phyloP scores from a whole-genome alignment of 2,888 invertebrate species.

The Syrphus vitripennis region DNA sequence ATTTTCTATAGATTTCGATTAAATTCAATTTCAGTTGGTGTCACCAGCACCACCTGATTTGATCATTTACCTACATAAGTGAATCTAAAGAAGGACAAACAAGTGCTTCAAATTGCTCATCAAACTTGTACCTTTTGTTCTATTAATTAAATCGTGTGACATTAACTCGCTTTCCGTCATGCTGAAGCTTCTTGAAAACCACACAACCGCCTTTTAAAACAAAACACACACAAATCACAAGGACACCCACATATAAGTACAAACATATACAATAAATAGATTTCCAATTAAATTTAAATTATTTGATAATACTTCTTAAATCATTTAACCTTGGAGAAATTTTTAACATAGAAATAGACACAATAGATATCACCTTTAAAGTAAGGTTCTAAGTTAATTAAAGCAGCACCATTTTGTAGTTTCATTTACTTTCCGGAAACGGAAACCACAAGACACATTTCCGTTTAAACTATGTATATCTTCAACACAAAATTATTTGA shows the following conservation, averaged over 20 bases:
- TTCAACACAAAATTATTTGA: neutral
- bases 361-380: constrained; percentile 5
- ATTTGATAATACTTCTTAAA: constrained; percentile 9
- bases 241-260: neutral
- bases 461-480: neutral
- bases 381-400: constrained; percentile 38
- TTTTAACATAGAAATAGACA: neutral
- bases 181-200: neutral
- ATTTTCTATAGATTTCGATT: constrained; percentile 13
- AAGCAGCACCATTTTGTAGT: neutral
- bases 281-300: constrained; percentile 51
- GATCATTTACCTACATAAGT: constrained; percentile 5
- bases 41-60: constrained; percentile 36
- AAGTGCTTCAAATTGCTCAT: neutral
- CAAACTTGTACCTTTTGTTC: neutral
- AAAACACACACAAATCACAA: neutral
- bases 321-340: neutral
- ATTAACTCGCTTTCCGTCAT: neutral
- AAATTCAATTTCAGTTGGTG: constrained; percentile 44
- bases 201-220: neutral
- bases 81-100: neutral
- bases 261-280: constrained; percentile 13
- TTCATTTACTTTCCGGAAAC: neutral
- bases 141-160: constrained; percentile 36
- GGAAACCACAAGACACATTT: neutral